Percentiles rank a stretch among this genome's conserved stretches.
Evolutionary conservation across 1,140 invertebrate genomes (phyloP).

Genomic region (Penaeus vannamei): DNA sequence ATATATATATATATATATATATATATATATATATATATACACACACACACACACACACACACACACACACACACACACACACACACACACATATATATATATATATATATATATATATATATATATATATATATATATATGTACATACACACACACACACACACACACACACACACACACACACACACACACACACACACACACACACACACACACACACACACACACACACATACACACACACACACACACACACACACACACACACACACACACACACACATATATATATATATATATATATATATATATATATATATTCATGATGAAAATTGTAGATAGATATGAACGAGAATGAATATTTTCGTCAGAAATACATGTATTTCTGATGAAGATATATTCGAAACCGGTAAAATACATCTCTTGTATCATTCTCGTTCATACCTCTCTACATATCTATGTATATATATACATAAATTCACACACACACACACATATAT

Average conservation of each 20-base stretch:
- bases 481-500: not conserved
- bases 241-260: not conserved
- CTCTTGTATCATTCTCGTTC: too few relatives aligned
- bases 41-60: not conserved
- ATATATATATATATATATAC: not conserved
- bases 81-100: not conserved
- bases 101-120: not conserved
- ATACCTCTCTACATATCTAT: not conserved
- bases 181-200: too few relatives aligned
- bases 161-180: too few relatives aligned
- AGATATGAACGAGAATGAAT: too few relatives aligned
- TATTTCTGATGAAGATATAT: too few relatives aligned
- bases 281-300: constrained; percentile 16
- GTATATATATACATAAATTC: not conserved
- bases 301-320: not conserved
- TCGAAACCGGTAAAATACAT: too few relatives aligned
- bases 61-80: not conserved
- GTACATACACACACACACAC: too few relatives aligned
- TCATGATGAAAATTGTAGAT: not conserved
- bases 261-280: not conserved
- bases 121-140: not conserved
- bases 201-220: not conserved
- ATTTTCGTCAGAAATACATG: too few relatives aligned
- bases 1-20: not conserved
- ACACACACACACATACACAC: not conserved